A percentile compares a stretch with the other conserved stretches of the same genome.
phyloP scores from a whole-genome alignment of 2,888 invertebrate genomes.

The Anoncus sp. region DNA sequence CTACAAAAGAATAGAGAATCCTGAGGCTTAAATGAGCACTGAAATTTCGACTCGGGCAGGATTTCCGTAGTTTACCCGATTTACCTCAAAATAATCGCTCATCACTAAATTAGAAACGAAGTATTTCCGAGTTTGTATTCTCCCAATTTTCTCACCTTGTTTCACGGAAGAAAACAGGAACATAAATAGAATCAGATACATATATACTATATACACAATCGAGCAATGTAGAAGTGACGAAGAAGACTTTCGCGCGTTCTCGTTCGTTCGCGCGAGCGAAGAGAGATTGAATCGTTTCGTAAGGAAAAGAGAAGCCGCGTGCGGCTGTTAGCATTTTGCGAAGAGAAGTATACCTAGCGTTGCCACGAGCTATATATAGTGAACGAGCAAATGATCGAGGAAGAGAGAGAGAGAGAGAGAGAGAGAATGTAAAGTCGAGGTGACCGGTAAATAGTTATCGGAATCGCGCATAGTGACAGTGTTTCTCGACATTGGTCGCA shows the following conservation, averaged over 20 bases:
- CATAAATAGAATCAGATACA: constrained; percentile 28
- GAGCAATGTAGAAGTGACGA: constrained; percentile 31
- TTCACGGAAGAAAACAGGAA: background rate
- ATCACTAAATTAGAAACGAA: too few relatives aligned
- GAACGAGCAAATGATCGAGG: constrained; percentile 18
- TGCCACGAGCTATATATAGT: constrained; percentile 31
- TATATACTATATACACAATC: too few relatives aligned
- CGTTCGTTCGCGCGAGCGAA: constrained; percentile 26
- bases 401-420: background rate
- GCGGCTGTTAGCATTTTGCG: constrained; percentile 45
- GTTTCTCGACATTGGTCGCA: constrained; percentile 14
- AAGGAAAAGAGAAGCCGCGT: constrained; percentile 54
- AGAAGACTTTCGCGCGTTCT: constrained; percentile 17
- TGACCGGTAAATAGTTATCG: constrained; percentile 44
- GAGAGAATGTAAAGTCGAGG: constrained; percentile 13
- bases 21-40: too few relatives aligned
- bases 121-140: too few relatives aligned
- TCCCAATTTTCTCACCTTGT: constrained; percentile 4
- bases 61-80: too few relatives aligned
- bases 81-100: too few relatives aligned
- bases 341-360: constrained; percentile 21
- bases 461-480: constrained; percentile 20
- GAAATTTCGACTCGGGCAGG: too few relatives aligned
- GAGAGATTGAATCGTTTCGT: constrained; percentile 61
- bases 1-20: too few relatives aligned